Base-by-base conservation (phyloP, 2,888 invertebrate species). In the Choreutis nemorana region DNA sequence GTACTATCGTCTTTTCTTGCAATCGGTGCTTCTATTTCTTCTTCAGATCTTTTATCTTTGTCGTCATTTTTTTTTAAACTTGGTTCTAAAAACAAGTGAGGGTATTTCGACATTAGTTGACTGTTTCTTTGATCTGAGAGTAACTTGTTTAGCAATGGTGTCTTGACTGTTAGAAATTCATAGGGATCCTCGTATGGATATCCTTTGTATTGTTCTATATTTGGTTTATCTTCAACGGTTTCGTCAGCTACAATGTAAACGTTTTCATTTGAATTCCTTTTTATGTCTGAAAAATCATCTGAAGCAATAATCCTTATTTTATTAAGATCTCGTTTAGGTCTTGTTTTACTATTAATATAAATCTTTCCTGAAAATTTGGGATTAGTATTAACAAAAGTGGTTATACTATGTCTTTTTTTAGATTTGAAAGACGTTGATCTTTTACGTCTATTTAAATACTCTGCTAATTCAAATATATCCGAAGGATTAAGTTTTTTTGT, bases 61-160 rank as follows among this genome's bases (percentile, higher is more conserved):
- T 12, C 26, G 20, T 24, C 8, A 2, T 54, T 49, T 34, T 63
- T 64, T 29, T 50, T 55, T 0, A 63, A 54, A 32, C 36, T 50
- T 0, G 45, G 35, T 30, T 68, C 67, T 44, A 64, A 42, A 23
- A 77, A 62, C 16, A 77, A 46, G 29, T 77, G 75, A 2, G 75
- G 75, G 29, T 77, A 77, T 46, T 60, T 68, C 0, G 65, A 56
- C 64, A 68, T 67, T 3, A 71, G 41, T 3, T 47, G 37, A 33
- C 58, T 63, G 14, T 59, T 57, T n/a, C 29, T 56, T 48, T 0
- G 50, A 49, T 38, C 39, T 49, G 9, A 41, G 42, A 4, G 44
- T 40, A 10, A 45, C 11, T 15, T 46, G 51, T 20, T 44, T 35
- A 4, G 37, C 24, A 3, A 35, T 36, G 1, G 44, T 14, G 2